Conservation (phyloP, 2,113 vertebrate genomes). For the Ornithorhynchus anatinus region DNA sequence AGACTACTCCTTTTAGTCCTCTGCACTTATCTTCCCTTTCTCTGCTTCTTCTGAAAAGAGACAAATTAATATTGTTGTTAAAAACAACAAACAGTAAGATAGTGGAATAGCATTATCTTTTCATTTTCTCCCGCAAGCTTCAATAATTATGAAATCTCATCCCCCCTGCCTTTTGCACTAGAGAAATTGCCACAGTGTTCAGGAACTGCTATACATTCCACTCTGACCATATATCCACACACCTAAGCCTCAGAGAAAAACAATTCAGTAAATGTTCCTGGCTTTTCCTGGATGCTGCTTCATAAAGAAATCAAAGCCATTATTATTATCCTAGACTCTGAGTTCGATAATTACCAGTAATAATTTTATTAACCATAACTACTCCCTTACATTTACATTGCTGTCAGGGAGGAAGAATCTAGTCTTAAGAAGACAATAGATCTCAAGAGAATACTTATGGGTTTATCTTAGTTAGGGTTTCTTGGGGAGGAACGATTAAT, state of each 20-base stretch:
- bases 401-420: no score
- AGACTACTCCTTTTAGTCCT: not conserved
- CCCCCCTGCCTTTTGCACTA: not conserved
- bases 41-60: not conserved
- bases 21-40: not conserved
- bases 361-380: not conserved
- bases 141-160: not conserved
- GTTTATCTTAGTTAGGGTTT: constrained; percentile 29
- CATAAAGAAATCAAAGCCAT: not conserved
- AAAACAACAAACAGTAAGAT: constrained; percentile 24
- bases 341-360: not conserved
- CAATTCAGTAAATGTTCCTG: not conserved
- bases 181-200: no score
- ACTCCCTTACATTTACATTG: no score
- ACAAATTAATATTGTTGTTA: constrained; percentile 9
- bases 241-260: no score
- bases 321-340: not conserved
- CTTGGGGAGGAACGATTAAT: constrained; percentile 13
- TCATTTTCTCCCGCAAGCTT: constrained; percentile 10
- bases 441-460: constrained; percentile 17
- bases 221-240: no score
- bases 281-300: no score
- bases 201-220: no score
- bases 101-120: not conserved
- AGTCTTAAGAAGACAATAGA: no score